These are phyloP conservation scores for Heliopora coerulea DNA, from an alignment of 92 coral and sea anemone species.

Conservation along the genomic window DNA sequence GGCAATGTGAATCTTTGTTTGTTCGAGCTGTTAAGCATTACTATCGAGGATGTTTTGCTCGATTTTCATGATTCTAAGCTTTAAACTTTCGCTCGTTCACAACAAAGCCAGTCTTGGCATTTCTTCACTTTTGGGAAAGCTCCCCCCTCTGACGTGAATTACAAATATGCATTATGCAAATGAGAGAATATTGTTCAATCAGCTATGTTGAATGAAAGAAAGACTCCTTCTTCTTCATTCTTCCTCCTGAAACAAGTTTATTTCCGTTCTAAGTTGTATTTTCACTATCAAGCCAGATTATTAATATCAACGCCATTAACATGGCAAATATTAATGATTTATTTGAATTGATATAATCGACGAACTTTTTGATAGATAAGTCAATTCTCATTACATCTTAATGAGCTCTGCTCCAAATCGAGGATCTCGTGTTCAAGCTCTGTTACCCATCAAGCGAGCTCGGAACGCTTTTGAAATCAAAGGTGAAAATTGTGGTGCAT, in stretches of 20 bases:
- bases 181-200: slow-evolving; percentile 26
- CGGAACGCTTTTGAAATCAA: slow-evolving; percentile 40
- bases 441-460: slow-evolving; percentile 36
- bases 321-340: neutral
- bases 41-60: neutral
- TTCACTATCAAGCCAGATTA: neutral
- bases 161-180: slow-evolving; percentile 14
- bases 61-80: neutral
- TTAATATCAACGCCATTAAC: neutral
- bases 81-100: neutral
- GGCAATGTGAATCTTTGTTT: neutral
- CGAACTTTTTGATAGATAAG: neutral
- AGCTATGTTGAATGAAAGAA: neutral
- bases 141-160: slow-evolving; percentile 36
- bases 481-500: slow-evolving; percentile 19
- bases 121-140: neutral
- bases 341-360: neutral
- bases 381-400: slow-evolving; percentile 22
- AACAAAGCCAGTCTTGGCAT: neutral
- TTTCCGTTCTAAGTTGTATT: neutral
- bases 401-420: slow-evolving; percentile 35
- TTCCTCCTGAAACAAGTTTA: neutral
- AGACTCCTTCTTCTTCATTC: neutral
- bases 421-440: slow-evolving; percentile 49
- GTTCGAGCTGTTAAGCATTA: neutral